These are phyloP conservation scores for Pleuronectes platessa DNA, from an alignment of 2,113 vertebrate species.

Conservation along the genomic window DNA sequence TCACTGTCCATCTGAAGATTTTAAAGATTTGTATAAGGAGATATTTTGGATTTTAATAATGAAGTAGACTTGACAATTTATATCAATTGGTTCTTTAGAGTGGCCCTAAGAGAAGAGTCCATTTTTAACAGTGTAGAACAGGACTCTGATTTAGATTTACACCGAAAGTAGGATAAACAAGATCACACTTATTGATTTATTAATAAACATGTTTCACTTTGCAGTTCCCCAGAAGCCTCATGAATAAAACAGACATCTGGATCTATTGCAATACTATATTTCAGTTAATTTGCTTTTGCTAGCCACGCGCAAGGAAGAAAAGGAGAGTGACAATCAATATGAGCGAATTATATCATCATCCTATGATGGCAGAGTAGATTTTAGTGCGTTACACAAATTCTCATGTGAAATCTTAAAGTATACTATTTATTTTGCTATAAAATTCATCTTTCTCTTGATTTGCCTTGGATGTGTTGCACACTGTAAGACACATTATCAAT, in stretches of 20 bases:
- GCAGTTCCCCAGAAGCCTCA: background rate
- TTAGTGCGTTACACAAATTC: constrained; percentile 13
- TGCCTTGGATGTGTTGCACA: constrained; percentile 40
- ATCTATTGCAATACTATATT: constrained; percentile 10
- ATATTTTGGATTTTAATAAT: background rate
- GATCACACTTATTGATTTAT: background rate
- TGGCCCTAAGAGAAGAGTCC: background rate
- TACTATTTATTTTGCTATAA: constrained; percentile 54
- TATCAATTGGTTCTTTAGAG: background rate
- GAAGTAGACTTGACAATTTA: background rate
- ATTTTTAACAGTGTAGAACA: no score
- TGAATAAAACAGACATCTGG: constrained; percentile 3
- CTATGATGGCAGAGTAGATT: constrained; percentile 22
- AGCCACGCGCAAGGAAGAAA: constrained; percentile 1
- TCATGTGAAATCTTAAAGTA: constrained; percentile 11
- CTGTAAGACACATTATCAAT: constrained; percentile 33
- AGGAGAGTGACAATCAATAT: constrained; percentile 50
- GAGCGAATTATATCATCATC: constrained; percentile 1
- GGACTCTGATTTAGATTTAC: background rate
- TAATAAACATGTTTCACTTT: background rate
- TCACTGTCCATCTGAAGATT: background rate
- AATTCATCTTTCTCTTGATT: constrained; percentile 22
- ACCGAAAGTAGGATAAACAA: background rate
- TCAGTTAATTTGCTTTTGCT: background rate
- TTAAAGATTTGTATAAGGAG: background rate